A percentile compares a stretch with the other conserved stretches of the same genome.
These are phyloP conservation scores for Gymnogyps californianus DNA, from an alignment of 2,113 vertebrate genomes.

Conservation along the genomic window DNA sequence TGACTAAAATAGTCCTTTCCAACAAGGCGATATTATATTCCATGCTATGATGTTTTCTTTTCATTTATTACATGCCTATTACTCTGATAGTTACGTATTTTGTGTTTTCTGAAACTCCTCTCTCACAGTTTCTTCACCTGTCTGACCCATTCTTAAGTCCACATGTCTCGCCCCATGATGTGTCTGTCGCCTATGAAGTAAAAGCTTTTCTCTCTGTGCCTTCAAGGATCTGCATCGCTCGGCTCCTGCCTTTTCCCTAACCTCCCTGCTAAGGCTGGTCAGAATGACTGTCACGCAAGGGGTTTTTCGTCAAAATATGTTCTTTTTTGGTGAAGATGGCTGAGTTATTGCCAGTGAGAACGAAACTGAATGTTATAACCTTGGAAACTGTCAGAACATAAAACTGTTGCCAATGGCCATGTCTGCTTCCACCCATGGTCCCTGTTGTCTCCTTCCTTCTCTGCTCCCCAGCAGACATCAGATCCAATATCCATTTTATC, in stretches of 20 bases:
- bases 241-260: background rate
- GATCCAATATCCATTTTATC: background rate
- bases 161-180: rapidly evolving
- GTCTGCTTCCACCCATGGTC: background rate
- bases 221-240: background rate
- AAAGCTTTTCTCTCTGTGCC: background rate
- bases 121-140: background rate
- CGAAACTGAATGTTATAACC: background rate
- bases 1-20: background rate
- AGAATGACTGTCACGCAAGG: background rate
- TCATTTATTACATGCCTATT: background rate
- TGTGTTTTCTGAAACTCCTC: background rate
- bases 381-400: background rate
- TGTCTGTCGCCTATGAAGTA: background rate
- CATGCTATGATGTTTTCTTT: background rate
- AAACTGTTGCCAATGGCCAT: background rate
- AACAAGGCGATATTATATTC: background rate
- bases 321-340: background rate
- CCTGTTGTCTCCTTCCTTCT: background rate
- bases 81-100: background rate
- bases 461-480: rapidly evolving
- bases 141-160: background rate
- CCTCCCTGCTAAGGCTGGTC: background rate
- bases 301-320: rapidly evolving
- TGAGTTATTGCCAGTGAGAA: background rate